phyloP scores from a whole-genome alignment of 1,140 invertebrate genomes.

The Andricus grossulariae region DNA sequence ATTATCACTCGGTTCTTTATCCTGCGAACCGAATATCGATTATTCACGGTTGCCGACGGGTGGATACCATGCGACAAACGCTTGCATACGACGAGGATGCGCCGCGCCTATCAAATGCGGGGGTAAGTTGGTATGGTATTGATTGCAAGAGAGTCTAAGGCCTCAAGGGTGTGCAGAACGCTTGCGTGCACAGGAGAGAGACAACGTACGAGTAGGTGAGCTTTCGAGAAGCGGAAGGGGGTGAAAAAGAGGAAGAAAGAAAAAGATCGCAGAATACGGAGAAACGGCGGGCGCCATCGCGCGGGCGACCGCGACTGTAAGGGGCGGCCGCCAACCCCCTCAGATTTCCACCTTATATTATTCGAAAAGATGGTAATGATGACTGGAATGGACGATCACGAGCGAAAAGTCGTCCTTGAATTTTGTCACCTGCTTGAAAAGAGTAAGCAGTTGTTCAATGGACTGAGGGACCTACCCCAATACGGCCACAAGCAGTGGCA shows the following conservation, averaged over 20 bases:
- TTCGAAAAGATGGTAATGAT: constrained; percentile 81
- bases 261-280: constrained; percentile 55
- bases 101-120: constrained; percentile 66
- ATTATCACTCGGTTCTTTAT: constrained; percentile 33
- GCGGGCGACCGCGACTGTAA: constrained; percentile 67
- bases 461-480: constrained; percentile 94
- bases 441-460: constrained; percentile 98
- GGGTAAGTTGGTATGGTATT: constrained; percentile 62
- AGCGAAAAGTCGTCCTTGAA: constrained; percentile 96
- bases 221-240: constrained; percentile 32
- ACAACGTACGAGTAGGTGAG: constrained; percentile 46
- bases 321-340: constrained; percentile 64
- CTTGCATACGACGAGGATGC: constrained; percentile 43
- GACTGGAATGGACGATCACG: constrained; percentile 89
- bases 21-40: constrained; percentile 46
- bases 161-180: background rate
- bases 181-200: constrained; percentile 39
- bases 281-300: constrained; percentile 69
- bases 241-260: constrained; percentile 22
- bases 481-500: constrained; percentile 99
- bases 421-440: constrained; percentile 98
- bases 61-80: constrained; percentile 39
- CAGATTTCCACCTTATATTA: constrained; percentile 49
- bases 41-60: constrained; percentile 49
- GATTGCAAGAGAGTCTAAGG: constrained; percentile 58